Conservation (phyloP, 2,888 invertebrate genomes). For the Tipula lateralis region DNA sequence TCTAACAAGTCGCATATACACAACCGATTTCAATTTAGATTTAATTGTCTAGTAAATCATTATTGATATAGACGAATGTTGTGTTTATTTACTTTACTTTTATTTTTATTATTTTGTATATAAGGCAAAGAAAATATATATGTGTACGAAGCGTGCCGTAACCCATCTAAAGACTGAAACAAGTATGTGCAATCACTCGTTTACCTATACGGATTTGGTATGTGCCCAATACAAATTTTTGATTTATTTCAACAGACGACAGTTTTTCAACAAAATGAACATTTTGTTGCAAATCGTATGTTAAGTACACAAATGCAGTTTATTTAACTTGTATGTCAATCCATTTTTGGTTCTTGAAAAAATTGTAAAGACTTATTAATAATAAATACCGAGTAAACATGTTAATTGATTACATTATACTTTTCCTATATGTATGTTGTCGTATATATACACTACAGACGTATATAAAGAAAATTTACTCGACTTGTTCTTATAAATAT, state of each 20-base stretch:
- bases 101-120: neutral
- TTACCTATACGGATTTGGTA: neutral
- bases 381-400: neutral
- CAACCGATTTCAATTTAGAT: neutral
- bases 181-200: neutral
- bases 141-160: neutral
- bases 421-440: neutral
- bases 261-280: neutral
- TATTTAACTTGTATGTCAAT: neutral
- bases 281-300: neutral
- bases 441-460: too few relatives aligned
- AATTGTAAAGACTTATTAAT: neutral
- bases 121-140: neutral
- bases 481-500: neutral
- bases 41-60: neutral
- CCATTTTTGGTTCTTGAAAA: neutral
- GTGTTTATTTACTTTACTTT: neutral
- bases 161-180: too few relatives aligned
- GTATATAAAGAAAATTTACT: neutral
- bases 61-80: neutral
- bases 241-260: neutral
- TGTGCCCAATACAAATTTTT: neutral
- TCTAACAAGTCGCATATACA: neutral
- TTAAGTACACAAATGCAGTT: neutral
- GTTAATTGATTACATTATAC: neutral